phyloP scores from a whole-genome alignment of 2,888 invertebrate genomes.

The Troides oblongomaculatus region DNA sequence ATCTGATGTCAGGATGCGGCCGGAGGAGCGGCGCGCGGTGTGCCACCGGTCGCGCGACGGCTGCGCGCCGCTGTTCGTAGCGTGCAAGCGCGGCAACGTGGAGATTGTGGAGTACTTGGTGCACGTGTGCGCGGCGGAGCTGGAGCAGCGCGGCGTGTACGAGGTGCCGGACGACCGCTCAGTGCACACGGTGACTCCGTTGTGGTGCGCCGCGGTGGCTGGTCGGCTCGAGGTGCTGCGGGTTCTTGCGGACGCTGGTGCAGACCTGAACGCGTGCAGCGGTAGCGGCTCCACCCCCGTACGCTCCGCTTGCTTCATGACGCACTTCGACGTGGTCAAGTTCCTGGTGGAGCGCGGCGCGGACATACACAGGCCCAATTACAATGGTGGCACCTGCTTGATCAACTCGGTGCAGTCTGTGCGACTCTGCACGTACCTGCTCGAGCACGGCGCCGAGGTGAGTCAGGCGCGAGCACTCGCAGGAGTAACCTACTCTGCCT shows the following conservation, averaged over 20 bases:
- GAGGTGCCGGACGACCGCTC: conserved; percentile 89
- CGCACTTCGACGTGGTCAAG: conserved; percentile 83
- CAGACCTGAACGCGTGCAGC: conserved; percentile 91
- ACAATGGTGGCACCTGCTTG: conserved; percentile 95
- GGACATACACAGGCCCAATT: conserved; percentile 91
- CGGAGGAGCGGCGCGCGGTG: conserved; percentile 82
- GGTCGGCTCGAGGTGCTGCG: conserved; percentile 89
- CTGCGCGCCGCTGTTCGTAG: conserved; percentile 90
- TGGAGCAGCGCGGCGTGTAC: conserved; percentile 92
- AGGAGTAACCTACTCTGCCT: too few relatives aligned
- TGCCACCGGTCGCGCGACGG: conserved; percentile 85
- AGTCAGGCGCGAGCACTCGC: neutral
- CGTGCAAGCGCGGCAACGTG: conserved; percentile 88
- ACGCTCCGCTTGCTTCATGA: conserved; percentile 95
- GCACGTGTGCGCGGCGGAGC: conserved; percentile 88
- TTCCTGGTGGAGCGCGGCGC: conserved; percentile 89
- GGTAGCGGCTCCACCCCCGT: conserved; percentile 95
- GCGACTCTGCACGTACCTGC: conserved; percentile 88
- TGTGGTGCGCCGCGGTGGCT: conserved; percentile 96
- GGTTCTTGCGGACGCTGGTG: conserved; percentile 88
- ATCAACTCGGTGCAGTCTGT: conserved; percentile 95
- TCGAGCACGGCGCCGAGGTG: conserved; percentile 84
- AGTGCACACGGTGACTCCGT: conserved; percentile 89
- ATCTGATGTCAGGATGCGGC: conserved; percentile 67
- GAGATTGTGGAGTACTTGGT: conserved; percentile 93